Conservation (phyloP, 2,888 invertebrate species). For the Prenolepis imparis region DNA sequence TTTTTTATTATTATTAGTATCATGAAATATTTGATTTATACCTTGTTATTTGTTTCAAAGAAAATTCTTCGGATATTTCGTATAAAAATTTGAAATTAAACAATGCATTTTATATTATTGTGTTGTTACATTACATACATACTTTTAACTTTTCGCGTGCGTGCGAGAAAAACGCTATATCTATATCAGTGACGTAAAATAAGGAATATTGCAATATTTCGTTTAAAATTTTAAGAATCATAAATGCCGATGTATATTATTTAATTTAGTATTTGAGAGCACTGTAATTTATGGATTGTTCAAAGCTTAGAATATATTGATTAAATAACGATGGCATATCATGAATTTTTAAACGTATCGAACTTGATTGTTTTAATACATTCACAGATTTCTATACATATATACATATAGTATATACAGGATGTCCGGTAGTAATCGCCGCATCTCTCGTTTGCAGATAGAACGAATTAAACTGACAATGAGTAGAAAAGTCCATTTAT, state of each 20-base stretch:
- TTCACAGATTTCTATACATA: background rate
- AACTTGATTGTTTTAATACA: background rate
- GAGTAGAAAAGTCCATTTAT: no score
- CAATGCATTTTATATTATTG: background rate
- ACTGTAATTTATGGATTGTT: background rate
- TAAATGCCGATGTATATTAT: background rate
- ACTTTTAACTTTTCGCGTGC: background rate
- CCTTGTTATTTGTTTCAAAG: background rate
- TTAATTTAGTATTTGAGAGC: background rate
- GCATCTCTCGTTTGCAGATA: no score
- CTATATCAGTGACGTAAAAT: background rate
- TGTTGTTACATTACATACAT: background rate
- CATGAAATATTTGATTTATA: background rate
- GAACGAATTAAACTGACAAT: no score
- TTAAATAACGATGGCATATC: background rate
- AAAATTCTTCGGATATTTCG: background rate
- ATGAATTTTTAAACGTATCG: background rate
- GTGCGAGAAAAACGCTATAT: background rate
- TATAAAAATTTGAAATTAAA: background rate
- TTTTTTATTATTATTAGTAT: background rate
- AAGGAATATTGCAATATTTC: background rate
- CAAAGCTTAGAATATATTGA: background rate
- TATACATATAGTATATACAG: no score
- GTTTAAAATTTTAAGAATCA: background rate
- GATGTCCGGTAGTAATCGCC: no score